Evolutionary conservation across 2,888 invertebrate species (phyloP).

Genomic region (Nemapogon koenigi): DNA sequence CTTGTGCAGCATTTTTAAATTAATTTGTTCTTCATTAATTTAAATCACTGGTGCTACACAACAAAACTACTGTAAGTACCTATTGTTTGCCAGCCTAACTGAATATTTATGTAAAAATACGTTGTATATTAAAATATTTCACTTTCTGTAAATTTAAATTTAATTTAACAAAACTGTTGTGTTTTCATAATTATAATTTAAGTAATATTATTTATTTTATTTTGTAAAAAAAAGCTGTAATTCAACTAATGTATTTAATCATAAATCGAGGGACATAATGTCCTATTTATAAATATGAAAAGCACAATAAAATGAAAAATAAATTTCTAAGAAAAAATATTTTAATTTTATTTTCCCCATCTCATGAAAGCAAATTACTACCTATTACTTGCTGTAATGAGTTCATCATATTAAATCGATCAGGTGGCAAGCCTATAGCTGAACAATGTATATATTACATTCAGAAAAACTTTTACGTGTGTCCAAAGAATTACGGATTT

Average conservation of each 20-base stretch:
- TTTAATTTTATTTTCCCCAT: conserved; percentile 3
- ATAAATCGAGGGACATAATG: conserved; percentile 34
- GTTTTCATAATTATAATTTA: conserved; percentile 5
- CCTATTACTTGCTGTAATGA: too few species aligned
- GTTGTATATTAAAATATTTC: not conserved
- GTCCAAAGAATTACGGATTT: too few species aligned
- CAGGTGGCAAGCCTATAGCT: too few species aligned
- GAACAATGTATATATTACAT: too few species aligned
- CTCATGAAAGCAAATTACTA: too few species aligned
- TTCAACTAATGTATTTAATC: conserved; percentile 42
- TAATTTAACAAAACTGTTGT: conserved; percentile 2
- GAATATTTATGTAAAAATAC: not conserved
- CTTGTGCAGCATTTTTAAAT: conserved; percentile 18
- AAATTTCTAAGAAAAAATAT: conserved; percentile 49
- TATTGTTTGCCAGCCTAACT: not conserved
- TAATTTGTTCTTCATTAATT: conserved; percentile 15
- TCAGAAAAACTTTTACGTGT: too few species aligned
- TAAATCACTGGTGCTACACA: conserved; percentile 44
- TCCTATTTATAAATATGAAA: conserved; percentile 52
- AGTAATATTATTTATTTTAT: conserved; percentile 27
- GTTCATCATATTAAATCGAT: too few species aligned
- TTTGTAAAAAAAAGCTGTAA: conserved; percentile 37
- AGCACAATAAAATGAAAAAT: conserved; percentile 62
- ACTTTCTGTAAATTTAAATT: not conserved
- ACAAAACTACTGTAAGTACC: not conserved